Conservation (phyloP, 2,113 vertebrate genomes). For the Solenodon paradoxus region DNA sequence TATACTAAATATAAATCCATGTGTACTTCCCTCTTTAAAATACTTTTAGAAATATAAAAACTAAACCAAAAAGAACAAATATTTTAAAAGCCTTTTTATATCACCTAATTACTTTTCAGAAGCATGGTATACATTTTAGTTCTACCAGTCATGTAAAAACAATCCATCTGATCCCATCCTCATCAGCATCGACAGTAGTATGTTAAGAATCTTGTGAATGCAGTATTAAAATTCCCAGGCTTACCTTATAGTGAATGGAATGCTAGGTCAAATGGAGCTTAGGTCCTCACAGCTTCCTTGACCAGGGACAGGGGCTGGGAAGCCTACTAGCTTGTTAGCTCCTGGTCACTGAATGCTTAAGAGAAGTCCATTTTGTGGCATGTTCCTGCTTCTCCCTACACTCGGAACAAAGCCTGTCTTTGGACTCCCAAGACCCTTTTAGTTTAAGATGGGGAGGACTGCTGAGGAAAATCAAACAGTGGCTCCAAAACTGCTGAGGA, state of each 20-base stretch:
- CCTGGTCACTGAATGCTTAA: background rate
- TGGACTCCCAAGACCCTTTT: conserved; percentile 23
- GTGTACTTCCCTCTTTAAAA: conserved; percentile 10
- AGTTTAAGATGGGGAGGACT: background rate
- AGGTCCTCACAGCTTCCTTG: background rate
- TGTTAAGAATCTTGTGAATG: background rate
- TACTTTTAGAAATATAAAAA: conserved; percentile 40
- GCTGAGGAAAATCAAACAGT: background rate
- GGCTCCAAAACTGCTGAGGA: background rate
- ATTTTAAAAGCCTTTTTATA: conserved; percentile 38
- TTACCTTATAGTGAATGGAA: background rate
- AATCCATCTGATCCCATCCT: background rate
- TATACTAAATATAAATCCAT: conserved; percentile 42
- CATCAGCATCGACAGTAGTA: background rate
- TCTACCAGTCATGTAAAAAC: background rate
- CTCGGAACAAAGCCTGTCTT: background rate
- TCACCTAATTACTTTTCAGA: conserved; percentile 44
- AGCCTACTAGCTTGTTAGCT: background rate
- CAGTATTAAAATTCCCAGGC: background rate
- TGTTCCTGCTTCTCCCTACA: background rate
- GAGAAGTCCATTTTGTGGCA: background rate
- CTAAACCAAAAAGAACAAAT: background rate
- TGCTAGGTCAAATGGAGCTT: background rate
- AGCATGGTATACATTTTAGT: background rate
- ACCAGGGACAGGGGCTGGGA: background rate